These are phyloP conservation scores for Cynoglossus semilaevis DNA, from an alignment of 2,113 vertebrate species.

Conservation along the genomic window DNA sequence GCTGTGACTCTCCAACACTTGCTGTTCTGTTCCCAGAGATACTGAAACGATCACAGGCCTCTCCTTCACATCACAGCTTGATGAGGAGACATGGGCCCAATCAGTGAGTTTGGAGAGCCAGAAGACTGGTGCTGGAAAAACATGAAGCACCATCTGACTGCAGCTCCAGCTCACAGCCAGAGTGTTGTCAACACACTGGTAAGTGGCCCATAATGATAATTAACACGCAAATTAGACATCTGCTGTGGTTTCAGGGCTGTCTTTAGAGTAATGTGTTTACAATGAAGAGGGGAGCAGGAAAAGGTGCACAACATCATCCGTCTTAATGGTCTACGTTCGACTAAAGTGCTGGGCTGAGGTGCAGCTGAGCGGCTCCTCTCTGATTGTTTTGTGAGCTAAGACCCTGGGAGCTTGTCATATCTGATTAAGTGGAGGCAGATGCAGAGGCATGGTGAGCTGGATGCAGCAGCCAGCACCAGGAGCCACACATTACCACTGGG, in stretches of 20 bases:
- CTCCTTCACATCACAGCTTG: slow-evolving; percentile 19
- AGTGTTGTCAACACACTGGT: slow-evolving; percentile 42
- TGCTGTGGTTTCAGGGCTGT: slow-evolving; percentile 55
- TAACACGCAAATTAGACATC: slow-evolving; percentile 67
- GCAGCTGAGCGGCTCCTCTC: slow-evolving; percentile 8
- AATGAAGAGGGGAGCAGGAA: slow-evolving; percentile 42
- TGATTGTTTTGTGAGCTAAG: slow-evolving; percentile 43
- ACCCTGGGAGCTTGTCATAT: slow-evolving; percentile 56
- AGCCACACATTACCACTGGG: slow-evolving; percentile 56
- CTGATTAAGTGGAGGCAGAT: slow-evolving; percentile 52
- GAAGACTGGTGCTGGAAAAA: slow-evolving; percentile 17
- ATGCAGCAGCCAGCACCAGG: slow-evolving; percentile 51
- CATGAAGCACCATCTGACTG: slow-evolving; percentile 48
- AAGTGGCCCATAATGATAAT: slow-evolving; percentile 59
- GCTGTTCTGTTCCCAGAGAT: neutral
- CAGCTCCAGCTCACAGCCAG: slow-evolving; percentile 46
- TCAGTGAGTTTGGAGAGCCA: slow-evolving; percentile 21
- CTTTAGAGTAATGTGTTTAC: slow-evolving; percentile 52
- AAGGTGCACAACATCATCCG: slow-evolving; percentile 33
- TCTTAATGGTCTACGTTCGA: slow-evolving; percentile 20
- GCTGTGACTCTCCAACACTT: neutral
- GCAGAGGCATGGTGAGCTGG: slow-evolving; percentile 44
- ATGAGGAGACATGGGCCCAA: slow-evolving; percentile 33
- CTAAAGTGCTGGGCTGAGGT: slow-evolving; percentile 10
- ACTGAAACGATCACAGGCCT: slow-evolving; percentile 2